Evolutionary conservation across 2,888 invertebrate genomes (phyloP).

Genomic region (Pristionchus japonicus): DNA sequence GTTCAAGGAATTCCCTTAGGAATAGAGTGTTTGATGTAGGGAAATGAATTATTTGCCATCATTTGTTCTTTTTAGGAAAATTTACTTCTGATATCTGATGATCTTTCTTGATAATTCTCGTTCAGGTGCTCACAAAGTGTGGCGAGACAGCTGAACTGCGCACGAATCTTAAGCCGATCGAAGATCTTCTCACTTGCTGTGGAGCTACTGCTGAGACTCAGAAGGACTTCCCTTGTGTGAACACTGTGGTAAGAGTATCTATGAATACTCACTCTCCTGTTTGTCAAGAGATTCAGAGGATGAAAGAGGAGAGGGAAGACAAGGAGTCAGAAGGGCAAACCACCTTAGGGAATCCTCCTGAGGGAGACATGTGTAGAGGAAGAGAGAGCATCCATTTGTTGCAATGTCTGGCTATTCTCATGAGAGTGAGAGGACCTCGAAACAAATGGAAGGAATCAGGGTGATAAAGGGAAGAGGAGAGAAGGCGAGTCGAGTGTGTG

Average conservation of each 20-base stretch:
- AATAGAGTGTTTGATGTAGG: neutral
- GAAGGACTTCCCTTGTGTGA: neutral
- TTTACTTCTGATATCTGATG: neutral
- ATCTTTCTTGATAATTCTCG: neutral
- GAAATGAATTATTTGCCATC: neutral
- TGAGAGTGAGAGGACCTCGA: slow-evolving; percentile 37
- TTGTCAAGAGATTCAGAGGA: slow-evolving; percentile 6
- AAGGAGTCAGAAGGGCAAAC: neutral
- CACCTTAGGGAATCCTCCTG: slow-evolving; percentile 30
- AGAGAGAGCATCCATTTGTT: slow-evolving; percentile 33
- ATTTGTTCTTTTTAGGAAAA: neutral
- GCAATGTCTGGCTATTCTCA: slow-evolving; percentile 20
- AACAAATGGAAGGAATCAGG: slow-evolving; percentile 39
- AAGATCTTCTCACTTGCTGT: slow-evolving; percentile 69
- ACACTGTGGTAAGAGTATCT: neutral
- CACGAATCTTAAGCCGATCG: slow-evolving; percentile 69
- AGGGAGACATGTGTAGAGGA: slow-evolving; percentile 18
- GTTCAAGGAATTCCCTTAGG: neutral
- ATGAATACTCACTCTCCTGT: neutral
- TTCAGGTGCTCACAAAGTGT: slow-evolving; percentile 62
- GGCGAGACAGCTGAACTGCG: slow-evolving; percentile 54
- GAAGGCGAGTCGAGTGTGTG: neutral
- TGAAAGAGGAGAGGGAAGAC: slow-evolving; percentile 21
- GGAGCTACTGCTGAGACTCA: slow-evolving; percentile 69
- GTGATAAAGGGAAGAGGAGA: slow-evolving; percentile 25